Percentiles rank a stretch among this genome's conserved stretches.
phyloP scores from a whole-genome alignment of 2,888 invertebrate species.

The Dendrolimus pini region DNA sequence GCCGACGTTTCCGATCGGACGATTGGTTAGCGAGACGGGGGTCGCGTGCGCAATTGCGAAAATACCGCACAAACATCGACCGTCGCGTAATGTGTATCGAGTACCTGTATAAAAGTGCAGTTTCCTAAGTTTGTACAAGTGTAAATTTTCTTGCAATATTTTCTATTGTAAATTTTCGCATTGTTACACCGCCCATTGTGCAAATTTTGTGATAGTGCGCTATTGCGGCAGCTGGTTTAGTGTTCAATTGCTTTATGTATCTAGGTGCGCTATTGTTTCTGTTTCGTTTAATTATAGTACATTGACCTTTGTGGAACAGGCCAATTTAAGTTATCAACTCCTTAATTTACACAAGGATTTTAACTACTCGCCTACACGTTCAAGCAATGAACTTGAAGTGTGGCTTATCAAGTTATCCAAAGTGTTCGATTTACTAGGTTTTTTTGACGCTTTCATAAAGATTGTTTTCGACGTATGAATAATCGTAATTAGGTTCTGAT shows the following conservation, averaged over 20 bases:
- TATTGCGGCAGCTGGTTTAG: slow-evolving; percentile 24
- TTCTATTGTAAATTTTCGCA: neutral
- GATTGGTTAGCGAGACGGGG: slow-evolving; percentile 37
- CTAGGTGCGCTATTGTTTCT: slow-evolving; percentile 16
- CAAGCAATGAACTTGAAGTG: slow-evolving; percentile 2
- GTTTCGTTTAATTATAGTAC: slow-evolving; percentile 36
- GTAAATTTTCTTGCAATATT: slow-evolving; percentile 14
- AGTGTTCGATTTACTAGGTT: no score
- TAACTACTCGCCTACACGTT: neutral
- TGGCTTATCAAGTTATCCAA: no score
- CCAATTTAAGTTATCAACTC: neutral
- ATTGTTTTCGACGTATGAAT: no score
- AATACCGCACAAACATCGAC: slow-evolving; percentile 27
- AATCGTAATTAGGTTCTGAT: no score
- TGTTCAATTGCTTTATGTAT: slow-evolving; percentile 19
- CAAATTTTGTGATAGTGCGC: slow-evolving; percentile 29
- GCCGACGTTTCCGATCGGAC: slow-evolving; percentile 59
- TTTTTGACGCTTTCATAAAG: no score
- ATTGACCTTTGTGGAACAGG: slow-evolving; percentile 16
- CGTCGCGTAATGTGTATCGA: slow-evolving; percentile 10
- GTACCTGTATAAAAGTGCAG: slow-evolving; percentile 17
- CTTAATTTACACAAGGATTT: neutral
- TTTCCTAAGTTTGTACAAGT: slow-evolving; percentile 24
- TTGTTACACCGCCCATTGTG: slow-evolving; percentile 8
- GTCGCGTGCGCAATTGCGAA: slow-evolving; percentile 38